Base-by-base conservation (phyloP, 2,888 invertebrate genomes). In the Syrista parreyssii region DNA sequence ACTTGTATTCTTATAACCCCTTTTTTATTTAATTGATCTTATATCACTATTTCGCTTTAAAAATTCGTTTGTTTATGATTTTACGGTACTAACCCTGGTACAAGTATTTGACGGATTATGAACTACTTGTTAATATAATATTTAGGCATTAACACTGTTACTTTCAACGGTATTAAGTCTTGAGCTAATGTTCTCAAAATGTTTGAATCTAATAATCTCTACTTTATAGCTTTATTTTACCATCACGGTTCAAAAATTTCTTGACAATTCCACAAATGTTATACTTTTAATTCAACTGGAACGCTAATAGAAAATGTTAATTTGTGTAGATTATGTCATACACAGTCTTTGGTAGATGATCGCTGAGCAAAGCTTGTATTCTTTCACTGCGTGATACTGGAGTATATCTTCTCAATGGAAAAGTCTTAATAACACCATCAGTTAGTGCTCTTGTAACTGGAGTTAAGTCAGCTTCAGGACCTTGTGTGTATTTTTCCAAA, bases 361-460 rank as follows among this genome's bases (percentile, higher is more conserved):
- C 96, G 80, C 96, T 96, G 80, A 97, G 92, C 84, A 96, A 92
- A 75, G 96, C 95, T 92, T 97, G 96, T 75, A 97, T 92, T 89
- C 96, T 96, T 92, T 97, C 97, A 75, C 93, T 92, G 73, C 95
- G 94, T 1, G 96, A 95, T 72, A 97, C 96, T 1, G 97, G 96
- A 4, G 96, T 96, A 92, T 97, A 97, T 92, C 96, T 95, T 33
- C 95, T 93, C 92, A 97, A 93, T 32, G 97, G 97, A 93, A 97
- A 97, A 77, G 97, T 96, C 87, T 96, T 95, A 75, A 95, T 94
- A 74, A 96, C 95, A 77, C 96, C 94, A 90, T 97, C 96, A 80
- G 95, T 95, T 82, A 97, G 93, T 36, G 96, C 94, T 81, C 95
- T 94, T 75, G 96, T 93, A 82, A 96, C 95, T 68, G 96, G 95